Percentiles rank a stretch among this genome's conserved stretches.
phyloP scores from a whole-genome alignment of 2,113 vertebrate species.

The Lucifuga dentata region DNA sequence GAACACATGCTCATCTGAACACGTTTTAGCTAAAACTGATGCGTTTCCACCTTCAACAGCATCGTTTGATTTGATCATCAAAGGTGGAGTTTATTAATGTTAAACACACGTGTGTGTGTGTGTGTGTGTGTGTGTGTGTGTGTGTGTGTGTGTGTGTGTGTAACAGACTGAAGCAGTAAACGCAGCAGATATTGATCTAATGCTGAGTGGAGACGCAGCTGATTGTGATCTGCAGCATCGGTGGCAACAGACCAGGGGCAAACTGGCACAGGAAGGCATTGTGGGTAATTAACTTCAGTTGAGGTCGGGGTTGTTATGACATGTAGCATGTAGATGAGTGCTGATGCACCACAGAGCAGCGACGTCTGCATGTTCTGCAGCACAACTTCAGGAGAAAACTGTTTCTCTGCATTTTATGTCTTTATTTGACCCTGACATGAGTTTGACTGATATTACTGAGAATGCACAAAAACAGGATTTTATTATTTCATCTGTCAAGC shows the following conservation, averaged over 20 bases:
- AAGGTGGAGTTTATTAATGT: too few relatives aligned
- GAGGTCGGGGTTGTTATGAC: constrained; percentile 70
- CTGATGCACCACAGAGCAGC: constrained; percentile 32
- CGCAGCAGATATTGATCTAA: constrained; percentile 64
- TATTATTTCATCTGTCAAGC: too few relatives aligned
- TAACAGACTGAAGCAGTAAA: constrained; percentile 19
- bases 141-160: constrained; percentile 3
- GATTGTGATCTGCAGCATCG: constrained; percentile 74
- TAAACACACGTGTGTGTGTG: neutral
- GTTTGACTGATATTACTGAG: too few relatives aligned
- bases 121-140: too few relatives aligned
- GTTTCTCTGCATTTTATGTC: too few relatives aligned
- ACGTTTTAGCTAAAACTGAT: too few relatives aligned
- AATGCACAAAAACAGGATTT: too few relatives aligned
- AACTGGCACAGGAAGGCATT: constrained; percentile 70
- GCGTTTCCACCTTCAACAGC: too few relatives aligned
- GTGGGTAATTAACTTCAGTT: constrained; percentile 72
- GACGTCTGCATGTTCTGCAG: constrained; percentile 43
- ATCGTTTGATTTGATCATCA: too few relatives aligned
- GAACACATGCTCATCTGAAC: too few relatives aligned
- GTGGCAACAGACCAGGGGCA: constrained; percentile 42
- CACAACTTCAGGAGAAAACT: too few relatives aligned
- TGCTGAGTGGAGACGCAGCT: constrained; percentile 73
- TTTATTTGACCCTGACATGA: too few relatives aligned
- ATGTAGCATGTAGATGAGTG: constrained; percentile 61